phyloP scores from a whole-genome alignment of 2,888 invertebrate genomes.

The Sericinus montela region DNA sequence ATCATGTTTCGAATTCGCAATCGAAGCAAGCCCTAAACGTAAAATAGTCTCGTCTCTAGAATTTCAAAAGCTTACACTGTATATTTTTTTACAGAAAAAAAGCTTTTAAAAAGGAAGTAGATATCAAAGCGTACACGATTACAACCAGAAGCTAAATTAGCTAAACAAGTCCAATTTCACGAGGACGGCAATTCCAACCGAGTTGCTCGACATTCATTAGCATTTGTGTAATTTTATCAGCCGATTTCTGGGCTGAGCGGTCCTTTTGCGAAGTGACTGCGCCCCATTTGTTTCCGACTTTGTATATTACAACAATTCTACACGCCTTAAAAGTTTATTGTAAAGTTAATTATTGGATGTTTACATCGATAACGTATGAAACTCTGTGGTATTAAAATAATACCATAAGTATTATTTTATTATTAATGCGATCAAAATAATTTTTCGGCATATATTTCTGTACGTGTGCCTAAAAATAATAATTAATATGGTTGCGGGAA shows the following conservation, averaged over 20 bases:
- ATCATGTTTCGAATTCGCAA: no score
- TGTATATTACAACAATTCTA: constrained; percentile 40
- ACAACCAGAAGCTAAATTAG: constrained; percentile 37
- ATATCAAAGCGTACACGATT: constrained; percentile 7
- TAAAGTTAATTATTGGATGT: constrained; percentile 1
- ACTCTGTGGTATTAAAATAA: background rate
- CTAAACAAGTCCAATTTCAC: constrained; percentile 58
- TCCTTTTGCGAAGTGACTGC: constrained; percentile 23
- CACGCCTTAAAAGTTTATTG: constrained; percentile 7
- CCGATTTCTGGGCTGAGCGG: constrained; percentile 33
- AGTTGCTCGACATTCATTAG: constrained; percentile 65
- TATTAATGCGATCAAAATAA: no score
- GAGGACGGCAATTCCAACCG: constrained; percentile 57
- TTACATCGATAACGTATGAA: background rate
- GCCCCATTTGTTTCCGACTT: constrained; percentile 49
- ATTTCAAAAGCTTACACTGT: no score
- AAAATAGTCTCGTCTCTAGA: no score
- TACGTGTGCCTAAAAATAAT: no score
- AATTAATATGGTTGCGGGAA: no score
- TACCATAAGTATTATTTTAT: no score
- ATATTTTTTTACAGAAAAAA: background rate
- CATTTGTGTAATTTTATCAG: constrained; percentile 71
- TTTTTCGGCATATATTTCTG: no score
- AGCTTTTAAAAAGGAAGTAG: background rate
- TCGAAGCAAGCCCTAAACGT: no score